Base-by-base conservation (phyloP, 2,113 vertebrate genomes). In the Fregetta grallaria region DNA sequence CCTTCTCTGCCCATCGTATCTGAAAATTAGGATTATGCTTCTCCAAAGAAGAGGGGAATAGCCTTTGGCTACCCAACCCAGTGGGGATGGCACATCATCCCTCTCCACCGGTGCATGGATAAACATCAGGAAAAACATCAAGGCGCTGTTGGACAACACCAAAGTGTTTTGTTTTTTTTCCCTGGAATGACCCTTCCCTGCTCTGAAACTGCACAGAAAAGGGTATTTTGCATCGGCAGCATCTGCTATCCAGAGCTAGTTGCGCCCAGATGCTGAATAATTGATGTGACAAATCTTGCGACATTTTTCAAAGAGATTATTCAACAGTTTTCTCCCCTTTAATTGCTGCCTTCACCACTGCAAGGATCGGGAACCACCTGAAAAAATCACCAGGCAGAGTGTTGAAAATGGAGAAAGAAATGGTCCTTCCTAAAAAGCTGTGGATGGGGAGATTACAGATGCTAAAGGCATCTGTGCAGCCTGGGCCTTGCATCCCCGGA, bases 31-130 rank as follows among this genome's bases (percentile, higher is more conserved):
- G 15, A 6, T n/a, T 45, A n/a, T 21, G 15, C 3, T 4, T 22
- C 13, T 6, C 38, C 49, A 22, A 59, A 72, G 27, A 1, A 8
- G n/a, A 67, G 19, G 25, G 30, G 27, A 53, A 49, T 5, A 50
- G 1, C 3, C 49, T 78, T 5, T 20, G 40, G 50, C 4, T 13
- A 3, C 32, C 32, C 1, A 0, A 38, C 45, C 36, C 10, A 8
- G 8, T 30, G 22, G 45, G 59, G 50, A 21, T 45, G 47, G 25
- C 2, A 16, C 44, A 14, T 20, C 1, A 3, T 29, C 34, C 18
- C 23, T 38, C 13, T 55, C 23, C 17, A 27, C 17, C 2, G 3
- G 42, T 17, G 34, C 20, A 10, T 0, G 1, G 38, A 7, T 26
- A 71, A 79, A 55, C 17, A 26, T 44, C 27, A 27, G 25, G 4